These are phyloP conservation scores for Eupithecia dodoneata DNA, from an alignment of 2,888 invertebrate species.

Conservation along the genomic window DNA sequence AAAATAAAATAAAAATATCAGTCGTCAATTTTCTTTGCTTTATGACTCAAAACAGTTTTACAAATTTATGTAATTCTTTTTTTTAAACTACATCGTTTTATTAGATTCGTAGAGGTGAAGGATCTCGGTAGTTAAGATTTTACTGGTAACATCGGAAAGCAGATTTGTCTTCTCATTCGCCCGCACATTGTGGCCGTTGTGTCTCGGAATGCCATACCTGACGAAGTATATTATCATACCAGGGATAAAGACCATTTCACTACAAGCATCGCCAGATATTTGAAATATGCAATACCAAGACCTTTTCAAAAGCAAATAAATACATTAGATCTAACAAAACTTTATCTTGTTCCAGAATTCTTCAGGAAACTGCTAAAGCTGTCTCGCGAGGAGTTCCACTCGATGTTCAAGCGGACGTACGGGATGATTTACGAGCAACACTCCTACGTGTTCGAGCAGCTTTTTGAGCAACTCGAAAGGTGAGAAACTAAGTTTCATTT, in stretches of 20 bases:
- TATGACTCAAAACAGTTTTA: too few relatives aligned
- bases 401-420: slow-evolving; percentile 98
- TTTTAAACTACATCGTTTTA: too few relatives aligned
- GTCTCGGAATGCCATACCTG: too few relatives aligned
- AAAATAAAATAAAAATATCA: too few relatives aligned
- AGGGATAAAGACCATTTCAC: background rate
- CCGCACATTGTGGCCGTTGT: too few relatives aligned
- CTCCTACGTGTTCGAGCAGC: slow-evolving; percentile 95
- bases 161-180: too few relatives aligned
- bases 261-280: background rate
- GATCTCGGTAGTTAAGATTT: too few relatives aligned
- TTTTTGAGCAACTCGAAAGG: slow-evolving; percentile 94
- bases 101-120: too few relatives aligned
- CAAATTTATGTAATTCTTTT: too few relatives aligned
- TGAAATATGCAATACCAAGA: background rate
- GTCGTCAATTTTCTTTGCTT: too few relatives aligned
- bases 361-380: slow-evolving; percentile 93
- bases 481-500: slow-evolving; percentile 42
- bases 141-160: too few relatives aligned
- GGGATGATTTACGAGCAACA: slow-evolving; percentile 97
- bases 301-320: background rate
- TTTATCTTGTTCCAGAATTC: slow-evolving; percentile 87
- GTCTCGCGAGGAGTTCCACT: slow-evolving; percentile 94
- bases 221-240: too few relatives aligned
- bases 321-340: slow-evolving; percentile 2